Evolutionary conservation across 1,140 invertebrate species (phyloP).

Genomic region (Drosophila virilis): DNA sequence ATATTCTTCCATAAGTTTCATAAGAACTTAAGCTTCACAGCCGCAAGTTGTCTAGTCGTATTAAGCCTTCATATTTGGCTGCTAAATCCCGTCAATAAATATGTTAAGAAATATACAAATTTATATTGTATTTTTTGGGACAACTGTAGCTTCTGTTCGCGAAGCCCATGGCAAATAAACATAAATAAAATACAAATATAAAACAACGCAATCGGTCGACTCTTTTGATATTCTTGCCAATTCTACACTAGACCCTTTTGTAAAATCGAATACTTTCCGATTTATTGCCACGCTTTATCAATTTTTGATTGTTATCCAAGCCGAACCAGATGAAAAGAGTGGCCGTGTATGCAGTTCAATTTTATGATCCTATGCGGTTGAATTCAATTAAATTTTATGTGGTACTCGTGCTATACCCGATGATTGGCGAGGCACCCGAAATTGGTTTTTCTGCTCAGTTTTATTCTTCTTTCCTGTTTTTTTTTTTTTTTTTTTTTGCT

Average conservation of each 20-base stretch:
- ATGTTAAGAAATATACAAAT: neutral
- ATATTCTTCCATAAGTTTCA: neutral
- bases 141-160: conserved; percentile 22
- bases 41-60: conserved; percentile 48
- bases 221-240: neutral
- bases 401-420: neutral
- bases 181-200: conserved; percentile 1
- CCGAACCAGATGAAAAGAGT: conserved; percentile 1
- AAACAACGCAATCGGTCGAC: neutral
- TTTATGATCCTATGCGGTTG: neutral
- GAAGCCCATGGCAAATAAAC: conserved; percentile 18
- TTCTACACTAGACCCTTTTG: neutral
- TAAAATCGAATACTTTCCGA: too few species aligned
- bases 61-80: conserved; percentile 35
- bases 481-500: neutral
- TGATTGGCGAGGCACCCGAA: neutral
- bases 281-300: neutral
- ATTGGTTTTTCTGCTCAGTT: neutral
- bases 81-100: neutral
- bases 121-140: conserved; percentile 11
- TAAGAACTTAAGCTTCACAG: conserved; percentile 53
- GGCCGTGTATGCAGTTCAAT: neutral
- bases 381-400: neutral
- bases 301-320: neutral
- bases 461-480: too few species aligned